Conservation (phyloP, 2,888 invertebrate genomes). For the Automeris io region DNA sequence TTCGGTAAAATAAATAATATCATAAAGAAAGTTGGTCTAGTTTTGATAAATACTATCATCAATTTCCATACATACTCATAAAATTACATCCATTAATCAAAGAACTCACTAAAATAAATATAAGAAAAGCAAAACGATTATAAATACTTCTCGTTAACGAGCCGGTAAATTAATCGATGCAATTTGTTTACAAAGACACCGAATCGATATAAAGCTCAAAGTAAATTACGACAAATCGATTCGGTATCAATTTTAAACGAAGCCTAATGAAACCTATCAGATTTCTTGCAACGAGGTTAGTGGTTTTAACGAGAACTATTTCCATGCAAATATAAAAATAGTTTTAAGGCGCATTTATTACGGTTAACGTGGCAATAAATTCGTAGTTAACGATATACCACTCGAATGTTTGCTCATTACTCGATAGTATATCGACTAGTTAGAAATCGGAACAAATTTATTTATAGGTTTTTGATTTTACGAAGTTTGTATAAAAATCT, state of each 20-base stretch:
- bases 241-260: constrained; percentile 25
- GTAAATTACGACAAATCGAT: constrained; percentile 14
- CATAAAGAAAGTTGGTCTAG: too few relatives aligned
- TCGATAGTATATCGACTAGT: constrained; percentile 2
- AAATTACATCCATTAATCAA: too few relatives aligned
- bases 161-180: constrained; percentile 24
- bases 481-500: too few relatives aligned
- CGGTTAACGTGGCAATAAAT: constrained; percentile 36
- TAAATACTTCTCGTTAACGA: constrained; percentile 1
- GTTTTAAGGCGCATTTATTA: constrained; percentile 39
- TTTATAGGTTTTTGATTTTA: too few relatives aligned
- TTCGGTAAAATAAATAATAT: too few relatives aligned
- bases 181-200: constrained; percentile 20
- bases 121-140: constrained; percentile 1
- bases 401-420: constrained; percentile 9
- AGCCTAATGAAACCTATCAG: constrained; percentile 25
- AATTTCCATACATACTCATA: too few relatives aligned
- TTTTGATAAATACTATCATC: too few relatives aligned
- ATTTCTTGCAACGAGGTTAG: constrained; percentile 40
- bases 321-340: constrained; percentile 33
- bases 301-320: constrained; percentile 40
- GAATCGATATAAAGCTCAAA: constrained; percentile 1
- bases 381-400: constrained; percentile 23
- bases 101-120: neutral
- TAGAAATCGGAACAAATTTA: neutral